Evolutionary conservation across 2,113 vertebrate species (phyloP), one percentile per base, ranked within the genome.

Genomic region (Thamnophis sirtalis): DNA sequence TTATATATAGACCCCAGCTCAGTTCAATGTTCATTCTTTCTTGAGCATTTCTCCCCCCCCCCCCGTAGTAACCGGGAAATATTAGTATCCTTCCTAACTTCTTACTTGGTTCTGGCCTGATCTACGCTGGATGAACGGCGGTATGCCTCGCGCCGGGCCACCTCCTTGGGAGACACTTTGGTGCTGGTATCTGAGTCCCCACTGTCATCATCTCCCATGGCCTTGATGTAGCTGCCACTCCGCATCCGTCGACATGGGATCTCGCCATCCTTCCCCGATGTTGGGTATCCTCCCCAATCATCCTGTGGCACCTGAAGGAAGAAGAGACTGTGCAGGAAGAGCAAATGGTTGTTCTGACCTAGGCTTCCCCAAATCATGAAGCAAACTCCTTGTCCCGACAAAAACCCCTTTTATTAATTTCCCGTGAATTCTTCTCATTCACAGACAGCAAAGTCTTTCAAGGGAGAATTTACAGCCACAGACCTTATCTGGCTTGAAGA

Each of bases 191-290:
- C 99, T 0, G 99, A 99, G 97, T 99, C 99, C 0, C 96, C 98
- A 0, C 99, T 99, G 97, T 99, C 99, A 43, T 99, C 99, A 0
- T 99, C 99, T 0, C 99, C 99, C 99, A 99, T 99, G 97, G 99
- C 99, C 97, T 99, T 99, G 97, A 99, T 99, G 97, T 99, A 99
- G 98, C 99, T 99, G 96, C 99, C 99, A 3, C 99, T 99, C 94
- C 99, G 98, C 99, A 99, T 99, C 91, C 99, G 97, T 26, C 99
- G 98, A 95, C 99, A 99, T 0, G 99, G 99, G 91, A 99, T 99
- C 98, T 99, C 99, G 48, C 99, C 99, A 0, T 98, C 98, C 55
- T 97, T 97, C 48, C 97, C 98, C 58, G 95, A 97, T 0, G 96
- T 96, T 0, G 98, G 98, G 93, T 99, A 99, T 22, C 98, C 98